phyloP scores from a whole-genome alignment of 1,140 invertebrate genomes.

The Brachionus koreanus region DNA sequence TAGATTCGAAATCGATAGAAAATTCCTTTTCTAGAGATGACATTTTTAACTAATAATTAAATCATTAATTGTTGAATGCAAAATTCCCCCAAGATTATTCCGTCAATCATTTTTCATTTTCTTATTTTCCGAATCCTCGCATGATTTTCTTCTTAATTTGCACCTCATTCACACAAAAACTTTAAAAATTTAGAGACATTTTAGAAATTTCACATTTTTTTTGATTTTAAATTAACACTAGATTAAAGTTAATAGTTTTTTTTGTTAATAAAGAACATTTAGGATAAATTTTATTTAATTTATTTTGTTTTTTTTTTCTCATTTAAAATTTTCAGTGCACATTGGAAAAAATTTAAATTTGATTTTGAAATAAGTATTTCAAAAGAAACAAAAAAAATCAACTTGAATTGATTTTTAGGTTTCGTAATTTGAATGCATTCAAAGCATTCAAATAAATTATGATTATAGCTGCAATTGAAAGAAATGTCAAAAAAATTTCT shows the following conservation, averaged over 20 bases:
- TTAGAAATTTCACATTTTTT: too few species aligned
- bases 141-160: not conserved
- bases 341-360: not conserved
- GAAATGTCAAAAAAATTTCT: constrained; percentile 31
- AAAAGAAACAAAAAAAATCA: not conserved
- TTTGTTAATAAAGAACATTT: not conserved
- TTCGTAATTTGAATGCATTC: not conserved
- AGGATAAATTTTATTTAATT: not conserved
- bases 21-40: not conserved
- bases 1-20: not conserved
- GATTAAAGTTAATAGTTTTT: not conserved
- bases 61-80: not conserved
- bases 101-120: not conserved
- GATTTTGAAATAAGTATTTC: not conserved
- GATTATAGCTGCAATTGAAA: not conserved
- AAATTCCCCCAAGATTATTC: not conserved
- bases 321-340: not conserved
- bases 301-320: not conserved
- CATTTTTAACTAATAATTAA: constrained; percentile 1
- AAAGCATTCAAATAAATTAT: constrained; percentile 14
- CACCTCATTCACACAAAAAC: too few species aligned
- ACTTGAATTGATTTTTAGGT: not conserved
- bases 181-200: too few species aligned
- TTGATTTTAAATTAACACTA: not conserved
- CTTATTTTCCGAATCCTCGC: not conserved